phyloP scores from a whole-genome alignment of 2,113 vertebrate genomes.

The Dissostichus mawsoni region DNA sequence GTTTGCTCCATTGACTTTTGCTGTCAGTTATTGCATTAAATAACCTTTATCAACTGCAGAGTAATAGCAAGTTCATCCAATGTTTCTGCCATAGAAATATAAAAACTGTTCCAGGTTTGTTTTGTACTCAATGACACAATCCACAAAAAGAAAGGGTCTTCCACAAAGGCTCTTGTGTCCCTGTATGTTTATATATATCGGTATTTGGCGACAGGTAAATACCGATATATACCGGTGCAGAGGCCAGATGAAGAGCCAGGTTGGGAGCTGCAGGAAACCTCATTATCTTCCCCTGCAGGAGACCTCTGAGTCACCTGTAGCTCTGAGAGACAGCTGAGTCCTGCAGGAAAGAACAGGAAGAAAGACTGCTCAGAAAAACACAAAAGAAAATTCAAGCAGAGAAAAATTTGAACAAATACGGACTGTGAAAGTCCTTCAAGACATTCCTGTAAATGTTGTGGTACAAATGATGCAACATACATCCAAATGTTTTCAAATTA shows the following conservation, averaged over 20 bases:
- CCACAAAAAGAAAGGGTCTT: background rate
- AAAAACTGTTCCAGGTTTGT: too few species aligned
- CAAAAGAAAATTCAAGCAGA: background rate
- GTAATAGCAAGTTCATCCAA: background rate
- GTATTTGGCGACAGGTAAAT: background rate
- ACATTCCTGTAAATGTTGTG: too few species aligned
- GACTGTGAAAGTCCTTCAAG: background rate
- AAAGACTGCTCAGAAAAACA: background rate
- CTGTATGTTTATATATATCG: background rate
- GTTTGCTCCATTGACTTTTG: too few species aligned
- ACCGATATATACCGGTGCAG: background rate
- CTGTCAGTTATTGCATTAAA: background rate
- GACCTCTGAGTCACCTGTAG: constrained; percentile 24
- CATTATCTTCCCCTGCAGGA: constrained; percentile 58
- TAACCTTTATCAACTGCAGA: too few species aligned
- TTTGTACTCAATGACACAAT: background rate
- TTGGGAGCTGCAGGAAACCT: constrained; percentile 45
- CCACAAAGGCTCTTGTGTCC: background rate
- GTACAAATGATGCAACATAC: too few species aligned
- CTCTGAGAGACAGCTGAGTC: constrained; percentile 22
- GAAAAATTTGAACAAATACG: background rate
- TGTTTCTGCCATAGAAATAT: too few species aligned
- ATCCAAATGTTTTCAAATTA: too few species aligned
- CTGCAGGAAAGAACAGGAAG: constrained; percentile 38
- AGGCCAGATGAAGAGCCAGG: constrained; percentile 42